Percentiles rank a stretch among this genome's conserved stretches.
Conservation (phyloP, 2,797 vertebrate species). For the Schizopygopsis malacanthus region DNA sequence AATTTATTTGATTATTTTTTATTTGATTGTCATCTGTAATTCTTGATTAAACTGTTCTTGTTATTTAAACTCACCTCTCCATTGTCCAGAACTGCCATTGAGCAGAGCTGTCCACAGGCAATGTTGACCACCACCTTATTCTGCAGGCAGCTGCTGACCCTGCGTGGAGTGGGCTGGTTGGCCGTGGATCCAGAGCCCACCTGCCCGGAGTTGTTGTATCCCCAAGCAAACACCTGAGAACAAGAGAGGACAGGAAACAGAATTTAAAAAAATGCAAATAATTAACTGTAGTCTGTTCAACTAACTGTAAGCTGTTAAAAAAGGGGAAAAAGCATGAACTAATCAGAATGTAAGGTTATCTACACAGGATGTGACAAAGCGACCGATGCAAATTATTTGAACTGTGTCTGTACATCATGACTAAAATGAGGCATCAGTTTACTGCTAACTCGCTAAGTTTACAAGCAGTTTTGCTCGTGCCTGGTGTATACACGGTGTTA, state of each 20-base stretch:
- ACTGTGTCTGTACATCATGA: neutral
- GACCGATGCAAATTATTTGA: neutral
- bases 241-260: conserved; percentile 10
- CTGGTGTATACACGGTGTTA: neutral
- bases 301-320: neutral
- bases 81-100: conserved; percentile 95
- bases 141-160: conserved; percentile 94
- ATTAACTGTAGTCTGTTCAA: neutral
- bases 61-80: conserved; percentile 85
- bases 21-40: neutral
- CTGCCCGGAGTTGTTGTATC: conserved; percentile 98
- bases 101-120: conserved; percentile 97
- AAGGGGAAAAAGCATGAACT: neutral
- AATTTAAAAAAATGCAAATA: neutral
- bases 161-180: conserved; percentile 94
- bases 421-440: neutral
- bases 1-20: neutral
- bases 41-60: neutral
- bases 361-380: neutral
- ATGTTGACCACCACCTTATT: conserved; percentile 93
- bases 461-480: neutral
- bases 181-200: conserved; percentile 98
- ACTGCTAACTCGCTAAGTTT: neutral
- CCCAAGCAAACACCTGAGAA: conserved; percentile 93
- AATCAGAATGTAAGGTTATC: neutral